Evolutionary conservation across 2,113 vertebrate species (phyloP).

Genomic region (Labrus mixtus): DNA sequence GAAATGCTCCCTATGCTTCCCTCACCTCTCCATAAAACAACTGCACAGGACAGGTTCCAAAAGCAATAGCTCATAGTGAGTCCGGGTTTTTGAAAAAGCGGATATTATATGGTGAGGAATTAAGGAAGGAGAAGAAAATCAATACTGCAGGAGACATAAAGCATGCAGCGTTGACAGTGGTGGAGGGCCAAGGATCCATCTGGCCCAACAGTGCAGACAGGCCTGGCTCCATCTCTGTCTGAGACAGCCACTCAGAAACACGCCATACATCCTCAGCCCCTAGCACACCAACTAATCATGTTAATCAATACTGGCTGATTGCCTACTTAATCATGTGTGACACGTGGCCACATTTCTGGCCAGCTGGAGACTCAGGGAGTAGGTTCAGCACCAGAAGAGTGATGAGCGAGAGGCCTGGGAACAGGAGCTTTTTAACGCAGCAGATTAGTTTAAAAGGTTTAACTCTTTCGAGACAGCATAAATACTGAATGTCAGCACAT

Average conservation of each 20-base stretch:
- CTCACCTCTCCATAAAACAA: slow-evolving; percentile 31
- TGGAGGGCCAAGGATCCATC: slow-evolving; percentile 69
- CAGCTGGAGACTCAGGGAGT: slow-evolving; percentile 57
- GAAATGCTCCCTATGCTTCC: slow-evolving; percentile 17
- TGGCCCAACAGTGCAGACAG: slow-evolving; percentile 68
- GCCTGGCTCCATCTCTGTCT: slow-evolving; percentile 70
- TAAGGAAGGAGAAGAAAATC: slow-evolving; percentile 78
- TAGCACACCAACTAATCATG: slow-evolving; percentile 78
- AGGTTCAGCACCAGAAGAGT: slow-evolving; percentile 53
- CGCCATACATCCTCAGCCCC: slow-evolving; percentile 58
- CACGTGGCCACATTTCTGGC: slow-evolving; percentile 70
- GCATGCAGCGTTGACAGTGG: slow-evolving; percentile 74
- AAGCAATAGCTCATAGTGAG: slow-evolving; percentile 64
- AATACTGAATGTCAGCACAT: slow-evolving; percentile 1
- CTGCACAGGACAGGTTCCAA: slow-evolving; percentile 44
- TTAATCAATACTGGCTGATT: slow-evolving; percentile 84
- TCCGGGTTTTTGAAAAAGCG: slow-evolving; percentile 63
- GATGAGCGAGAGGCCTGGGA: slow-evolving; percentile 51
- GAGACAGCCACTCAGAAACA: slow-evolving; percentile 60
- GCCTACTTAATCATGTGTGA: slow-evolving; percentile 80
- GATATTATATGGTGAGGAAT: slow-evolving; percentile 71
- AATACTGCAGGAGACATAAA: slow-evolving; percentile 81
- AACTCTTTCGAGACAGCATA: slow-evolving; percentile 27
- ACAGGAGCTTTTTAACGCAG: slow-evolving; percentile 55
- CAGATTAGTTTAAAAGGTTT: slow-evolving; percentile 63